Base-by-base conservation (phyloP, 2,113 vertebrate genomes). In the Prunella fulvescens region DNA sequence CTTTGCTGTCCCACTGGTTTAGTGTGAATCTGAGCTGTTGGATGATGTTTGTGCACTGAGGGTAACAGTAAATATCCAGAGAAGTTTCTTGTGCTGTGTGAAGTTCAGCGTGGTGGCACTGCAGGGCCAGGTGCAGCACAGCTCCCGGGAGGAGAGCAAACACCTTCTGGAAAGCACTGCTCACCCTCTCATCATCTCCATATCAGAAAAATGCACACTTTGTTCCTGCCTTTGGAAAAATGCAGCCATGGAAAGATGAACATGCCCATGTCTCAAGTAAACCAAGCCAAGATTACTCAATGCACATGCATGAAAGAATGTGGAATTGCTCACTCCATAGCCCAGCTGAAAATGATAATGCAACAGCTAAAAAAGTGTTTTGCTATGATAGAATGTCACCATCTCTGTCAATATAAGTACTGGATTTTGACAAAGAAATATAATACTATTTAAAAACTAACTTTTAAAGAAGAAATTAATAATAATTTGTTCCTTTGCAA, bases 31-130 rank as follows among this genome's bases (percentile, higher is more conserved):
- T 51, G 50, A 28, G 17, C n/a, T 53, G 47, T 20, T 45, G 51
- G 74, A 51, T 0, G 3, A 56, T 3, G 17, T 25, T 70, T 2
- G 0, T 25, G 25, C 39, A 8, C 24, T 26, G 53, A 40, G 40
- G 47, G 18, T 6, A 47, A 61, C 24, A 53, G 50, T 26, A 83
- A 70, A 74, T 4, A 42, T 33, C 25, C 19, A 66, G 73, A 42
- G 31, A 71, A 78, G 23, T 4, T 78, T 26, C 33, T 53, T 1
- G 7, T 33, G 53, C 53, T 25, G 22, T 2, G 10, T 35, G 87
- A 61, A 61, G 50, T 20, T 57, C 37, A 44, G 25, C 1, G 6
- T 42, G 35, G 45, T 0, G 0, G 35, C 45, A 13, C 17, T 5
- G 0, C 12, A 15, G 29, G 56, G 28, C 28, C 19, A 85, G 45